A percentile compares a stretch with the other conserved stretches of the same genome.
Conservation (phyloP, 2,113 vertebrate species). For the Scomber japonicus region DNA sequence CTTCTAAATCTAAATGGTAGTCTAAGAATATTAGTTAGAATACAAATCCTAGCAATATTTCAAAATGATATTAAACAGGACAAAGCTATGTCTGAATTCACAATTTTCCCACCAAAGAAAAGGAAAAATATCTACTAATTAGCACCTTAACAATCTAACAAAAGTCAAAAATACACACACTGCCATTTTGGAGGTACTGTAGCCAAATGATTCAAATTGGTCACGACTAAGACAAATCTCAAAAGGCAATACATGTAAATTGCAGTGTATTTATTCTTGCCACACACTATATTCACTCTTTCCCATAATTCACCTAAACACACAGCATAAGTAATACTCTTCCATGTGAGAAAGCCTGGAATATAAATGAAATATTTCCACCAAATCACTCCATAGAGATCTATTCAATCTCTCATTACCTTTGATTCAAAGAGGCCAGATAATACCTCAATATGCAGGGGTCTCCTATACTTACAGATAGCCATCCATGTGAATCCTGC, state of each 20-base stretch:
- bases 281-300: conserved; percentile 11
- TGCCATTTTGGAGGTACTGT: not conserved
- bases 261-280: not conserved
- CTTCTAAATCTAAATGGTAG: conserved; percentile 22
- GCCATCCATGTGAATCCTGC: conserved; percentile 53
- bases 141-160: not conserved
- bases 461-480: conserved; percentile 62
- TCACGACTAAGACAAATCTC: not conserved
- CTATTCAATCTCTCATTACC: conserved; percentile 62
- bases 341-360: conserved; percentile 43
- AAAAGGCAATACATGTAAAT: conserved; percentile 21
- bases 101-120: not conserved
- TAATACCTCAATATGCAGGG: conserved; percentile 59
- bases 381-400: conserved; percentile 67
- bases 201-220: not conserved
- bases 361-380: conserved; percentile 69
- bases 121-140: not conserved
- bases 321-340: conserved; percentile 37
- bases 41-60: conserved; percentile 14
- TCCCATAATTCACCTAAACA: conserved; percentile 29
- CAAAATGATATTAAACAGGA: not conserved
- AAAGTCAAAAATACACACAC: not conserved
- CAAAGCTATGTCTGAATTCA: not conserved
- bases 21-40: conserved; percentile 5
- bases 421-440: conserved; percentile 57